Conservation (phyloP, 2,888 invertebrate species). For the Zelleria hepariella region DNA sequence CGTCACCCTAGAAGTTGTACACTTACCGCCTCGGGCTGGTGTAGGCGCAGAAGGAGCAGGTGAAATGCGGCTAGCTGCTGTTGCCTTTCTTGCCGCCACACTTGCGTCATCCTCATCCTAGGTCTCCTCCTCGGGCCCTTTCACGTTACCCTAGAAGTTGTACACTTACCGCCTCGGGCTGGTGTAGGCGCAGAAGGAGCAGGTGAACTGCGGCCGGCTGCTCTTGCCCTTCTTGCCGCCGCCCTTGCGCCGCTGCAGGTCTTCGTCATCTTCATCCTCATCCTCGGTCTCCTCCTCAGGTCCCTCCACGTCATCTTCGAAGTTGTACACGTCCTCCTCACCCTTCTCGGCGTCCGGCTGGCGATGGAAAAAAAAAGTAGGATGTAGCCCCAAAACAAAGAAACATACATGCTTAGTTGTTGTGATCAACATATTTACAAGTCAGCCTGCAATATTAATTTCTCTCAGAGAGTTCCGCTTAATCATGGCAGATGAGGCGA, state of each 20-base stretch:
- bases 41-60: slow-evolving; percentile 83
- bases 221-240: slow-evolving; percentile 65
- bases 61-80: slow-evolving; percentile 71
- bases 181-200: slow-evolving; percentile 83
- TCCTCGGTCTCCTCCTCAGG: slow-evolving; percentile 57
- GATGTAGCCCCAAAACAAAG: slow-evolving; percentile 32
- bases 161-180: slow-evolving; percentile 81
- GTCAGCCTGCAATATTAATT: too few species aligned
- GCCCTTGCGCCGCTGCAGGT: slow-evolving; percentile 74
- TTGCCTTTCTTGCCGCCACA: slow-evolving; percentile 63
- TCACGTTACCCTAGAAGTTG: slow-evolving; percentile 74
- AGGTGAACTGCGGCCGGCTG: slow-evolving; percentile 77
- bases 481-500: too few species aligned
- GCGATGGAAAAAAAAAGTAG: slow-evolving; percentile 39
- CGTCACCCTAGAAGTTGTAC: too few species aligned
- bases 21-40: too few species aligned
- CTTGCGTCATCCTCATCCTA: slow-evolving; percentile 44
- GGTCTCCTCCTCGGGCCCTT: slow-evolving; percentile 20
- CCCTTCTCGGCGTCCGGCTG: slow-evolving; percentile 58
- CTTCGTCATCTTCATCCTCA: slow-evolving; percentile 57
- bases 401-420: too few species aligned
- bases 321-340: slow-evolving; percentile 77
- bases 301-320: slow-evolving; percentile 74
- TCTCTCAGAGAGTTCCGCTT: too few species aligned
- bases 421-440: too few species aligned